Base-by-base conservation (phyloP, 2,797 vertebrate species). In the Channa striata region DNA sequence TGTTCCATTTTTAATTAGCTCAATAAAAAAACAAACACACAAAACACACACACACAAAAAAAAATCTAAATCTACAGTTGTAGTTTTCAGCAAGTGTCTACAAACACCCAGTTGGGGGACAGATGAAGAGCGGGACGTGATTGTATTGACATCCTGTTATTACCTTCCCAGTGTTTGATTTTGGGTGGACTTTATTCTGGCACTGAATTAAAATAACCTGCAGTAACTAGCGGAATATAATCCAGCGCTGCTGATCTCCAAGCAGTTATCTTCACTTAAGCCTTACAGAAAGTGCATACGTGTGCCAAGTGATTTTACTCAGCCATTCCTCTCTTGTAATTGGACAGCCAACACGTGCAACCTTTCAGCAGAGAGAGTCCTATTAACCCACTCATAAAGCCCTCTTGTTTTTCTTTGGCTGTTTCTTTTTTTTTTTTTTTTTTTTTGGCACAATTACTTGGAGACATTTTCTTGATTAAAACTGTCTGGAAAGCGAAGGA, bases 1-100 rank as follows among this genome's bases (percentile, higher is more conserved):
- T 71, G 67, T 61, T 82, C 75, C 57, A 64, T 82, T 85, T 88
- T 87, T 87, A 79, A 90, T 87, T 85, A 83, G 77, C 69, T 80
- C n/a, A 47, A 34, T 1, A 8, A 30, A 71, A 71, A 36, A 73
- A n/a, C n/a, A n/a, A n/a, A n/a, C n/a, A n/a, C n/a, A n/a, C n/a
- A n/a, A n/a, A n/a, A n/a, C n/a, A n/a, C n/a, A n/a, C n/a, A n/a
- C n/a, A n/a, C n/a, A n/a, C n/a, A n/a, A 23, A 40, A 6, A 19
- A 43, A 23, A 59, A 56, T 72, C 61, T 59, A 33, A 44, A 40
- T 71, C 40, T 16, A 42, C 40, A 43, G 42, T 30, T 83, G 53
- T 63, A 62, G 42, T 62, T 87, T 88, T 82, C 69, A 83, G 72
- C 60, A 70, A 77, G 66, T 12, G 33, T 52, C 52, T 47, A 53